Evolutionary conservation across 2,797 vertebrate species (phyloP).

Genomic region (Simalia tracyae): DNA sequence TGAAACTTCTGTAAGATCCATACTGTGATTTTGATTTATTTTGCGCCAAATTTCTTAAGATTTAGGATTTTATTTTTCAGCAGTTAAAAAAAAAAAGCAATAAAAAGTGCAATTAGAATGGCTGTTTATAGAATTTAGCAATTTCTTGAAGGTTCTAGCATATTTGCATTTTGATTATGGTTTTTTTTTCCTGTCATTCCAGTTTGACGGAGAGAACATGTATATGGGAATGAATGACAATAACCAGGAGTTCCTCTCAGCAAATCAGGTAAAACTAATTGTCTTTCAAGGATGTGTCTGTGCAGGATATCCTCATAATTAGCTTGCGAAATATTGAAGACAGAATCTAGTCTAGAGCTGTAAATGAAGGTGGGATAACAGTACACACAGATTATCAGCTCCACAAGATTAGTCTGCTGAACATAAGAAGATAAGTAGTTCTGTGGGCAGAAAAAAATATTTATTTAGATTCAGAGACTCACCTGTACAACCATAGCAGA

Average conservation of each 20-base stretch:
- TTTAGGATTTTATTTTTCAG: neutral
- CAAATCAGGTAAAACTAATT: constrained; percentile 86
- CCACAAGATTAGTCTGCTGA: neutral
- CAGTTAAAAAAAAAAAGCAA: too few relatives aligned
- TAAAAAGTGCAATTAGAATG: neutral
- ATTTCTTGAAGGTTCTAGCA: neutral
- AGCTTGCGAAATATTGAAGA: neutral
- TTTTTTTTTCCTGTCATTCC: constrained; percentile 67
- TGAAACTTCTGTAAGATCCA: neutral
- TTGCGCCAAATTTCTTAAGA: neutral
- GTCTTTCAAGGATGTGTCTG: accelerated
- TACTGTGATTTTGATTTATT: neutral
- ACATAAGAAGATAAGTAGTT: neutral
- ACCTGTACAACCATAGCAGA: neutral
- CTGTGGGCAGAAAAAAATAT: neutral
- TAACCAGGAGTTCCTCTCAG: constrained; percentile 92
- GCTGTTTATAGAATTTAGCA: neutral
- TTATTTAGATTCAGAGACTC: neutral
- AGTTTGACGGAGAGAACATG: constrained; percentile 99
- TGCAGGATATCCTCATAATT: neutral
- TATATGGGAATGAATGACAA: constrained; percentile 98
- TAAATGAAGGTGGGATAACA: neutral
- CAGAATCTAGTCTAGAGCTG: neutral
- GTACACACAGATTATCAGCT: neutral
- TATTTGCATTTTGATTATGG: constrained; percentile 34